Percentiles rank a stretch among this genome's conserved stretches.
phyloP scores from a whole-genome alignment of 2,888 invertebrate genomes.

The Baronia brevicornis region DNA sequence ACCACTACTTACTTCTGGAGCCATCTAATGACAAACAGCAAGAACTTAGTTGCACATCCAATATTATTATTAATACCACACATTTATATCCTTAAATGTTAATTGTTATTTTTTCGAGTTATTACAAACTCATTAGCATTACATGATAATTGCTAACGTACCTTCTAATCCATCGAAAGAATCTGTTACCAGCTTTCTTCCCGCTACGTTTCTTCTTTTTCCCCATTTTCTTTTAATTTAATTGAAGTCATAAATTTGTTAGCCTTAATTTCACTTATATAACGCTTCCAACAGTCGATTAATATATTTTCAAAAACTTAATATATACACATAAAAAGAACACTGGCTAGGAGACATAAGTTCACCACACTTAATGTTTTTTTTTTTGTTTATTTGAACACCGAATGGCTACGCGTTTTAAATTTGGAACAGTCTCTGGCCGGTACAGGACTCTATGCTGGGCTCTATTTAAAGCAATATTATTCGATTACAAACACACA shows the following conservation, averaged over 20 bases:
- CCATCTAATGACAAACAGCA: too few species aligned
- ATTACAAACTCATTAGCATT: background rate
- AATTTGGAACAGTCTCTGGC: slow-evolving; percentile 38
- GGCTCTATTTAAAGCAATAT: slow-evolving; percentile 38
- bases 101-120: too few species aligned
- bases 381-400: slow-evolving; percentile 35
- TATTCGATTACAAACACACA: slow-evolving; percentile 22
- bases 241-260: slow-evolving; percentile 36
- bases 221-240: slow-evolving; percentile 45
- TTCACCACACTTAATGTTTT: slow-evolving; percentile 25
- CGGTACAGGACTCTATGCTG: slow-evolving; percentile 51
- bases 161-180: slow-evolving; percentile 70
- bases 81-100: too few species aligned
- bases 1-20: too few species aligned
- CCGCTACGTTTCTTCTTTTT: slow-evolving; percentile 65
- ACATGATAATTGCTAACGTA: slow-evolving; percentile 29
- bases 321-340: slow-evolving; percentile 27
- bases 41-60: too few species aligned
- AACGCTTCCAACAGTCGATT: background rate
- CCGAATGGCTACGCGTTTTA: slow-evolving; percentile 26
- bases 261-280: background rate
- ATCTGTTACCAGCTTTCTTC: slow-evolving; percentile 56
- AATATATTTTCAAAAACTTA: background rate
- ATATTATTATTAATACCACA: too few species aligned
- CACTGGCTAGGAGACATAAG: slow-evolving; percentile 12